Conservation (phyloP, 2,888 invertebrate genomes). For the Thysanoteuthis rhombus region DNA sequence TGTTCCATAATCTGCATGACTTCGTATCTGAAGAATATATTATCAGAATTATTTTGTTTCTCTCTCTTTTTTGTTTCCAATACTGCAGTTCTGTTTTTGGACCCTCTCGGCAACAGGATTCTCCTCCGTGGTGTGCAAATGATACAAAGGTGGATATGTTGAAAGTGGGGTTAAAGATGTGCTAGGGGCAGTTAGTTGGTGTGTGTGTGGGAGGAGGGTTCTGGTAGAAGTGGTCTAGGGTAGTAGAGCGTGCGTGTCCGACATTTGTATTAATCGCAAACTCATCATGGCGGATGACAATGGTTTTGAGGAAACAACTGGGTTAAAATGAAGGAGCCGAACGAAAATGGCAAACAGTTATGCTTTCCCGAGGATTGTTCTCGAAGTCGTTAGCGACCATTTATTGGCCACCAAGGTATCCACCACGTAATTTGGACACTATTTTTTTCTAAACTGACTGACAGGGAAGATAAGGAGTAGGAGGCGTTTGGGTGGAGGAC, state of each 20-base stretch:
- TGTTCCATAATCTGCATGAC: not conserved
- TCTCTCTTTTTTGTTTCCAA: not conserved
- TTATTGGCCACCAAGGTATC: not conserved
- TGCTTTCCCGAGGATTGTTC: not conserved
- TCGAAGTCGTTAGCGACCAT: not conserved
- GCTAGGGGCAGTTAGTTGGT: too few relatives aligned
- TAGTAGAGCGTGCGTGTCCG: too few relatives aligned
- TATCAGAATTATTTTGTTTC: not conserved
- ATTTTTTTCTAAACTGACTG: too few relatives aligned
- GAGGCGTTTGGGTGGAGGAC: too few relatives aligned
- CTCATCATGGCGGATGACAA: not conserved
- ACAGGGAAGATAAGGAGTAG: too few relatives aligned
- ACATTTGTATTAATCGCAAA: not conserved
- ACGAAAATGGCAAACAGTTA: not conserved
- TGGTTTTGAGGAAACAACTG: not conserved
- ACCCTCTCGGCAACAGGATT: too few relatives aligned
- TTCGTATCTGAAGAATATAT: not conserved
- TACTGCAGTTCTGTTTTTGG: not conserved
- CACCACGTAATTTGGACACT: too few relatives aligned
- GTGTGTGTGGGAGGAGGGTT: too few relatives aligned
- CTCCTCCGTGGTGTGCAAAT: too few relatives aligned
- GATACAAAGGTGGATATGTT: too few relatives aligned
- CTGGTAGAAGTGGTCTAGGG: too few relatives aligned
- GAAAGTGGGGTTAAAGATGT: too few relatives aligned
- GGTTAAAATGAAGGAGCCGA: not conserved